These are phyloP conservation scores for Lycia hirtaria DNA, from an alignment of 2,888 invertebrate genomes.

Conservation along the genomic window DNA sequence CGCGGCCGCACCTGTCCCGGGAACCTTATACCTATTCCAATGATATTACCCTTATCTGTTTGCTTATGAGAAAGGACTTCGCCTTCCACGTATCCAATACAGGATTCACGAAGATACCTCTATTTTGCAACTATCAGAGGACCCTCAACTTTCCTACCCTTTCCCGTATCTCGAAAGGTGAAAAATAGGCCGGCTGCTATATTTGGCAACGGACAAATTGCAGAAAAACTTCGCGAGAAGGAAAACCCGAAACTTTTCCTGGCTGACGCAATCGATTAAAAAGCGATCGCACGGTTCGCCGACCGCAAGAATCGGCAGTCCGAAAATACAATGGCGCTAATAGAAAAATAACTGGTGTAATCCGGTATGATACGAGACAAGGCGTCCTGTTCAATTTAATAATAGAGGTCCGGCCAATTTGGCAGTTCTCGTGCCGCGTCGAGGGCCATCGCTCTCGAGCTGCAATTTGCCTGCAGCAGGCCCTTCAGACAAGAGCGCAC, in stretches of 20 bases:
- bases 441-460: conserved; percentile 66
- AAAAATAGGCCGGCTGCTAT: conserved; percentile 20
- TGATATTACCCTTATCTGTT: conserved; percentile 46
- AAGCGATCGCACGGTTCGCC: conserved; percentile 44
- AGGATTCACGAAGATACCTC: conserved; percentile 30
- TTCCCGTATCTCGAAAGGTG: conserved; percentile 16
- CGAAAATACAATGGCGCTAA: conserved; percentile 42
- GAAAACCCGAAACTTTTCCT: conserved; percentile 35
- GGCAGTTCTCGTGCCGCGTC: conserved; percentile 55
- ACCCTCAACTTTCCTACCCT: conserved; percentile 20
- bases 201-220: conserved; percentile 30
- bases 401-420: conserved; percentile 71
- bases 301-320: conserved; percentile 43
- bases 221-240: conserved; percentile 29
- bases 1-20: conserved; percentile 46
- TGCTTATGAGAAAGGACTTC: conserved; percentile 44
- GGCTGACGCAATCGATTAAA: conserved; percentile 44
- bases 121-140: conserved; percentile 30
- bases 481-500: conserved; percentile 65
- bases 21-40: conserved; percentile 40
- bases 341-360: conserved; percentile 44
- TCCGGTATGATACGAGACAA: conserved; percentile 51
- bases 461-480: conserved; percentile 73
- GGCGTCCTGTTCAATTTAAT: conserved; percentile 67
- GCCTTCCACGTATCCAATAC: conserved; percentile 27